Evolutionary conservation across 2,113 vertebrate species (phyloP).

Genomic region (Chloroceryle aenea): DNA sequence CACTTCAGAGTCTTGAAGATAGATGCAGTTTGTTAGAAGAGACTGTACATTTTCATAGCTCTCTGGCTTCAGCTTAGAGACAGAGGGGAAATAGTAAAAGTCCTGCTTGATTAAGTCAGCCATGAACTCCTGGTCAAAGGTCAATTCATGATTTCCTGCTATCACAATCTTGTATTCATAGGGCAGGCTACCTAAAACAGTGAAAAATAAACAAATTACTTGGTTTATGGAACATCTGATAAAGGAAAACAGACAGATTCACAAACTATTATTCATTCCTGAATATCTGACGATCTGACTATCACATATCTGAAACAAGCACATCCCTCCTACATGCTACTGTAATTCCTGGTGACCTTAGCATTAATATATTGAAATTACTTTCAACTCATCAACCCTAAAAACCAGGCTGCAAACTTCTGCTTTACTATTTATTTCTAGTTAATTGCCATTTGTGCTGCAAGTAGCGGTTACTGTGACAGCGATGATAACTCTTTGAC

Average conservation of each 20-base stretch:
- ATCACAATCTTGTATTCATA: constrained; percentile 98
- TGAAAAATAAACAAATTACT: constrained; percentile 54
- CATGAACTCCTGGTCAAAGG: constrained; percentile 99
- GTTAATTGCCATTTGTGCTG: constrained; percentile 63
- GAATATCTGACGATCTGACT: no score
- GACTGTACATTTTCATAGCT: constrained; percentile 97
- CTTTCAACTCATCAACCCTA: constrained; percentile 61
- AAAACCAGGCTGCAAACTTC: constrained; percentile 51
- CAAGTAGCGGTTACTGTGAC: constrained; percentile 61
- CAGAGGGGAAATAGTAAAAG: constrained; percentile 97
- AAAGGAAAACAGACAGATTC: background rate
- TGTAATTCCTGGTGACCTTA: background rate
- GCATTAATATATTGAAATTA: constrained; percentile 42
- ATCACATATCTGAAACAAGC: background rate
- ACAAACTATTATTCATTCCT: background rate
- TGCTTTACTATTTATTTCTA: constrained; percentile 59
- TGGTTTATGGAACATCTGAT: background rate
- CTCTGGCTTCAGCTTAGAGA: constrained; percentile 96
- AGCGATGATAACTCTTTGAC: constrained; percentile 48
- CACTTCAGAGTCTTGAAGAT: constrained; percentile 96
- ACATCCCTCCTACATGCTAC: background rate
- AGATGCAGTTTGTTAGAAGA: constrained; percentile 97
- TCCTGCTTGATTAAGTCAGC: constrained; percentile 98
- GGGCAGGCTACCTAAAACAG: constrained; percentile 87
- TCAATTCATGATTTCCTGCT: constrained; percentile 96